Conservation (phyloP, 2,888 invertebrate species). For the Lasioglossum lativentre region DNA sequence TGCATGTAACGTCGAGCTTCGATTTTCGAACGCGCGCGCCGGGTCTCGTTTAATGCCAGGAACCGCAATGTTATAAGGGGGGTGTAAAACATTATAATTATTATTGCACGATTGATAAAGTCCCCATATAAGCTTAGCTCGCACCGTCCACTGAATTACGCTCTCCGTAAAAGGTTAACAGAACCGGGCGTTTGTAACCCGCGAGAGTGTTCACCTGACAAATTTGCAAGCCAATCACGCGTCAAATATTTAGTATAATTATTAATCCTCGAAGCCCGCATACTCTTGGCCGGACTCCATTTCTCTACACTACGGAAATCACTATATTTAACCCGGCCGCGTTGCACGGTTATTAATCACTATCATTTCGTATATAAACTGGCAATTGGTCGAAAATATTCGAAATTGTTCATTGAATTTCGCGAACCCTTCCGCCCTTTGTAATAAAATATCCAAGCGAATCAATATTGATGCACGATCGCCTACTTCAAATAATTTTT, state of each 20-base stretch:
- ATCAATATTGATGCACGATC: background rate
- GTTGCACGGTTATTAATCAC: background rate
- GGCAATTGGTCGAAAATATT: background rate
- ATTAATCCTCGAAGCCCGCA: slow-evolving; percentile 31
- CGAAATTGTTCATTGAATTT: background rate
- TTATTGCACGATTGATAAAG: slow-evolving; percentile 58
- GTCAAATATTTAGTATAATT: slow-evolving; percentile 59
- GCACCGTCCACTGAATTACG: slow-evolving; percentile 33
- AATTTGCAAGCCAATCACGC: slow-evolving; percentile 51
- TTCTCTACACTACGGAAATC: slow-evolving; percentile 1
- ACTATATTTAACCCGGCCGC: slow-evolving; percentile 8
- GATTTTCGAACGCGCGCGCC: slow-evolving; percentile 37
- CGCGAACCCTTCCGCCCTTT: background rate
- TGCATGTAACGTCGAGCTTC: slow-evolving; percentile 69
- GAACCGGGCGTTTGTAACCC: slow-evolving; percentile 12
- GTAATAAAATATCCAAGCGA: background rate
- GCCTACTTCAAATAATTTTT: background rate
- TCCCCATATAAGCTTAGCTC: slow-evolving; percentile 39
- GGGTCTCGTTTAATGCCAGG: slow-evolving; percentile 30
- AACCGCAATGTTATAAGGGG: slow-evolving; percentile 50
- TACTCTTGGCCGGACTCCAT: background rate
- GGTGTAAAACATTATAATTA: slow-evolving; percentile 63
- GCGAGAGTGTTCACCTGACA: slow-evolving; percentile 32
- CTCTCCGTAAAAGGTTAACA: slow-evolving; percentile 36
- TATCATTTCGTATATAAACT: background rate